phyloP scores from a whole-genome alignment of 2,113 vertebrate species.

The Oreocharis arfaki region DNA sequence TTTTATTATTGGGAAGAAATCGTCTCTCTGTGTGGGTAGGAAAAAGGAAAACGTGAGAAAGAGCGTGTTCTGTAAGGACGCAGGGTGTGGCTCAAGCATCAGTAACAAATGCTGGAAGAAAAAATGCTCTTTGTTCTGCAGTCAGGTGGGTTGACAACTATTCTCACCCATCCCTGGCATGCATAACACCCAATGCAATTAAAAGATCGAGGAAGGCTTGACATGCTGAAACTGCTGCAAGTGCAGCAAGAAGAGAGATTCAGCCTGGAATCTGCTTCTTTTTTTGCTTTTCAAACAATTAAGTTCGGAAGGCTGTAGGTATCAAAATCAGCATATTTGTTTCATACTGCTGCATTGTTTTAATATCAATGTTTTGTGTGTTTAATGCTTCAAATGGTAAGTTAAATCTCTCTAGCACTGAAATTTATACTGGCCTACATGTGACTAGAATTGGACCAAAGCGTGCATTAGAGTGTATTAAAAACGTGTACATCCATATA shows the following conservation, averaged over 20 bases:
- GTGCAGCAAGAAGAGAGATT: neutral
- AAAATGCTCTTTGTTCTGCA: conserved; percentile 51
- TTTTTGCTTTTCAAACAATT: neutral
- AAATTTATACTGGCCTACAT: neutral
- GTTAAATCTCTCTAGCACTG: neutral
- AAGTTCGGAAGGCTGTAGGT: neutral
- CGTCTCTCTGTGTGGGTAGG: neutral
- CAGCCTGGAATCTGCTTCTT: neutral
- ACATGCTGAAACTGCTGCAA: neutral
- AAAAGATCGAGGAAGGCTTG: neutral
- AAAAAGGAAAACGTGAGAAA: neutral
- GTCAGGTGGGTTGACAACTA: conserved; percentile 33
- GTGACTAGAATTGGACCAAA: neutral
- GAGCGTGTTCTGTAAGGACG: neutral
- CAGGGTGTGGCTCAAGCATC: conserved; percentile 30
- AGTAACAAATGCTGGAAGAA: conserved; percentile 18
- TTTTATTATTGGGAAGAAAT: neutral
- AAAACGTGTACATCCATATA: neutral
- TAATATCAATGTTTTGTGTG: neutral
- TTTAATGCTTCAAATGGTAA: neutral
- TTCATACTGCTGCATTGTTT: neutral
- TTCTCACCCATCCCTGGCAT: conserved; percentile 24
- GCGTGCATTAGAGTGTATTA: neutral
- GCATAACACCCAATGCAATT: neutral
- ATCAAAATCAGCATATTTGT: neutral